phyloP scores from a whole-genome alignment of 2,113 vertebrate species.

The Campylorhamphus procurvoides region DNA sequence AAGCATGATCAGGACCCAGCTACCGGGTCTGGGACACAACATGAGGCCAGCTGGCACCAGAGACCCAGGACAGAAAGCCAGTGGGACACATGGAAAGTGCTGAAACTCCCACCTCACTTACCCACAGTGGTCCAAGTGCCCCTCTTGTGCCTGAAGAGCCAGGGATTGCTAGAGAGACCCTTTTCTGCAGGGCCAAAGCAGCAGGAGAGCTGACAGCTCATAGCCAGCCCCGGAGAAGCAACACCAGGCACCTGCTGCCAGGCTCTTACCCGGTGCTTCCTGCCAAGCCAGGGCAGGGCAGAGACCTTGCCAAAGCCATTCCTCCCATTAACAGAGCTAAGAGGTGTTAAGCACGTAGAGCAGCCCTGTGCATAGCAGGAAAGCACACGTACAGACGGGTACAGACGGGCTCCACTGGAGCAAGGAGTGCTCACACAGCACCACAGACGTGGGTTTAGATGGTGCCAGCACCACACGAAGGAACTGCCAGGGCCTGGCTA shows the following conservation, averaged over 20 bases:
- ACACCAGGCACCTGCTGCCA: background rate
- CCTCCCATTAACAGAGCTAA: background rate
- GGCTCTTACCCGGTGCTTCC: rapidly evolving
- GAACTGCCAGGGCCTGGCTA: background rate
- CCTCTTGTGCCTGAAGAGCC: rapidly evolving
- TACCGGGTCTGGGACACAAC: too few relatives aligned
- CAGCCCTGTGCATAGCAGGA: rapidly evolving
- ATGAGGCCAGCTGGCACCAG: background rate
- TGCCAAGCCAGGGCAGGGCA: too few relatives aligned
- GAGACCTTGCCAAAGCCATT: background rate
- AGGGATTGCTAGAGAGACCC: rapidly evolving
- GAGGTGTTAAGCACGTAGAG: background rate
- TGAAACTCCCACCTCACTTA: background rate
- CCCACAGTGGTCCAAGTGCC: rapidly evolving
- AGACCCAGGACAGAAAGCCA: background rate
- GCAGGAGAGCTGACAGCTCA: background rate
- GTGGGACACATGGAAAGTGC: rapidly evolving
- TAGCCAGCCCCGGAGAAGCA: rapidly evolving
- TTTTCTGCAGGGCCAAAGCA: background rate
- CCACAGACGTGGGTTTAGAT: rapidly evolving
- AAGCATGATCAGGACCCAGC: rapidly evolving
- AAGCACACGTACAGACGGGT: rapidly evolving
- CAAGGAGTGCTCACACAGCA: rapidly evolving
- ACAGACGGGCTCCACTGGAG: background rate
- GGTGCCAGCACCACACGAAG: background rate